phyloP scores from a whole-genome alignment of 2,113 vertebrate genomes.

The Bagarius yarrelli region DNA sequence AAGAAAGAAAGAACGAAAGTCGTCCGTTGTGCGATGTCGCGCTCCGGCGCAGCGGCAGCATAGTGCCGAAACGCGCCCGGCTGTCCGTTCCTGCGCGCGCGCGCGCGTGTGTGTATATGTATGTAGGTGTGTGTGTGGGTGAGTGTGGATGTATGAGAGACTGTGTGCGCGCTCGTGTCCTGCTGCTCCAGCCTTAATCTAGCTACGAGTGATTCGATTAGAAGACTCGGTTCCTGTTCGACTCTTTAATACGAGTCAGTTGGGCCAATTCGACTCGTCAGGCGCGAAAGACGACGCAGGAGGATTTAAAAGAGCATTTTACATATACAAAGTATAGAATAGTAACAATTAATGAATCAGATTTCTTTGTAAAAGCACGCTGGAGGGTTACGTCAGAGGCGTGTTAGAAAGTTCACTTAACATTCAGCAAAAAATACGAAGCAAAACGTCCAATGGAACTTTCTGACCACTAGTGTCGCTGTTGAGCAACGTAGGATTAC shows the following conservation, averaged over 20 bases:
- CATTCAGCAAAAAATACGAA: background rate
- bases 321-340: no score
- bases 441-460: background rate
- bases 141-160: background rate
- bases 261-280: background rate
- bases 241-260: background rate
- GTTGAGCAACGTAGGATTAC: background rate
- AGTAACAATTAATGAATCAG: background rate
- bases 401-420: background rate
- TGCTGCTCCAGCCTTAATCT: slow-evolving; percentile 5
- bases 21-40: background rate
- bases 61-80: slow-evolving; percentile 12
- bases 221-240: slow-evolving; percentile 11
- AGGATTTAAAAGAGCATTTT: background rate
- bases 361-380: no score
- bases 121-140: background rate
- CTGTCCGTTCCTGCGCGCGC: slow-evolving; percentile 10
- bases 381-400: background rate
- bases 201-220: background rate
- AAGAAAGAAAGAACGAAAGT: background rate
- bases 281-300: no score
- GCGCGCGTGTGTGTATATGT: background rate
- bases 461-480: slow-evolving; percentile 9
- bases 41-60: slow-evolving; percentile 15
- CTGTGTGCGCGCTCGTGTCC: background rate